Percentiles rank a stretch among this genome's conserved stretches.
These are phyloP conservation scores for Elephantulus edwardii DNA, from an alignment of 2,113 vertebrate species.

Conservation along the genomic window DNA sequence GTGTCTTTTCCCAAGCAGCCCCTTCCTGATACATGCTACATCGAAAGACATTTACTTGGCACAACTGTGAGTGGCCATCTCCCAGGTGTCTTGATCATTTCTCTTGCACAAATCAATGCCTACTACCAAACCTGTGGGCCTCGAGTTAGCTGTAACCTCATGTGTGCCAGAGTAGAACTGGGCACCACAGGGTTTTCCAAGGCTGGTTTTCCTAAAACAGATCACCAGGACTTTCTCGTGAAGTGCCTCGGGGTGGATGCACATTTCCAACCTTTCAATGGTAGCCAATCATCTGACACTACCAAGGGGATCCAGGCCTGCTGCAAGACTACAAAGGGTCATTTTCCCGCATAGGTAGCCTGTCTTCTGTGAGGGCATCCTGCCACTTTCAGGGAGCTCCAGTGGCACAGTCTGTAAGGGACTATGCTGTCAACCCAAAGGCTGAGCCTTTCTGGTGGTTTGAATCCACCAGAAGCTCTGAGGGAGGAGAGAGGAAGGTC, in stretches of 20 bases:
- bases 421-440: too few relatives aligned
- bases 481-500: too few relatives aligned
- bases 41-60: background rate
- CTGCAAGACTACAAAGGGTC: too few relatives aligned
- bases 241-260: background rate
- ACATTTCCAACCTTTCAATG: background rate
- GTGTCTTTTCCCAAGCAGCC: too few relatives aligned
- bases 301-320: background rate
- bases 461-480: too few relatives aligned
- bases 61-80: background rate
- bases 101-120: accelerated
- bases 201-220: background rate
- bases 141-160: background rate
- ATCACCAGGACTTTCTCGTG: background rate
- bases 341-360: accelerated
- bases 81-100: background rate
- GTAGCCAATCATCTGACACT: background rate
- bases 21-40: too few relatives aligned
- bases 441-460: too few relatives aligned
- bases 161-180: background rate
- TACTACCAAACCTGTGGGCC: background rate
- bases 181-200: background rate
- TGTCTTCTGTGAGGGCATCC: background rate
- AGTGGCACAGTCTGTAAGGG: too few relatives aligned
- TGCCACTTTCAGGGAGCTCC: too few relatives aligned